Conservation (phyloP, 2,888 invertebrate species). For the Petrophora chlorosata region DNA sequence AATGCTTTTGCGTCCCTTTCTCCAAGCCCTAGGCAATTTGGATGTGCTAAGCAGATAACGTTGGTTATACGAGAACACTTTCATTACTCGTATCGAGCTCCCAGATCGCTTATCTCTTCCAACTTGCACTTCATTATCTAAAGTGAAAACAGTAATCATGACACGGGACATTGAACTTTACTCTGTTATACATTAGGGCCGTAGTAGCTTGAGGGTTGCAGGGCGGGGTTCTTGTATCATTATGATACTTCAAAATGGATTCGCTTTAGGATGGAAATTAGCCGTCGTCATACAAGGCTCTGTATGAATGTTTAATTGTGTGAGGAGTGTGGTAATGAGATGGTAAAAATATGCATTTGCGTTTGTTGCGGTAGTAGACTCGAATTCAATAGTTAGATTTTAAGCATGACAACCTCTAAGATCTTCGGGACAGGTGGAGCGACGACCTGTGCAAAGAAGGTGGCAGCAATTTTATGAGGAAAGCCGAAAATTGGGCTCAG, state of each 20-base stretch:
- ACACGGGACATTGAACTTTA: slow-evolving; percentile 14
- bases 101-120: slow-evolving; percentile 20
- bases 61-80: slow-evolving; percentile 17
- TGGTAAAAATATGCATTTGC: slow-evolving; percentile 18
- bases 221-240: slow-evolving; percentile 23
- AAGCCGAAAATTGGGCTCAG: too few relatives aligned
- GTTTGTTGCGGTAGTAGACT: slow-evolving; percentile 7
- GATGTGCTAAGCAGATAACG: slow-evolving; percentile 18
- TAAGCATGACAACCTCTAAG: too few relatives aligned
- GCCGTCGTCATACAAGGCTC: slow-evolving; percentile 35
- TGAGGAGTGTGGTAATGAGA: slow-evolving; percentile 30
- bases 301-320: slow-evolving; percentile 36
- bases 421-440: too few relatives aligned
- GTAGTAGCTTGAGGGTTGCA: neutral
- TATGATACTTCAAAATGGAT: slow-evolving; percentile 38
- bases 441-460: too few relatives aligned
- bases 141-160: slow-evolving; percentile 23
- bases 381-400: too few relatives aligned
- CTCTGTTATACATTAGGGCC: neutral
- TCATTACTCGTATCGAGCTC: slow-evolving; percentile 17
- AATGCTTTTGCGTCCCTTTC: neutral
- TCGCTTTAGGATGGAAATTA: slow-evolving; percentile 39
- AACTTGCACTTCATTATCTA: slow-evolving; percentile 28
- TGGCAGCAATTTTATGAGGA: too few relatives aligned
- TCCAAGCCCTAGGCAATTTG: slow-evolving; percentile 22